A percentile compares a stretch with the other conserved stretches of the same genome.
Conservation (phyloP, 2,113 vertebrate species). For the Geococcyx californianus region DNA sequence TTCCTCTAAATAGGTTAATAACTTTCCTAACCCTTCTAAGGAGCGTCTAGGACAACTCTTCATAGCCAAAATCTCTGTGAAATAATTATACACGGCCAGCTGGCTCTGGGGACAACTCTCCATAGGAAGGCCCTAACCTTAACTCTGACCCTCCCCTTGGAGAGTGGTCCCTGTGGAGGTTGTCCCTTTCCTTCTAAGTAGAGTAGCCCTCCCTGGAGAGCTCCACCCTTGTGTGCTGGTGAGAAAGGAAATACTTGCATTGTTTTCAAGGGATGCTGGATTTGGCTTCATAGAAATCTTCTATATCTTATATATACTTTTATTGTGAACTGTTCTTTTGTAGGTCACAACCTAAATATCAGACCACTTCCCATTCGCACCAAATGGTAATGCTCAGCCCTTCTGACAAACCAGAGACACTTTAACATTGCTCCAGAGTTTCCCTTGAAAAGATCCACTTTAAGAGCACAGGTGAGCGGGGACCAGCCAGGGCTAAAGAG, state of each 20-base stretch:
- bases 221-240: not conserved
- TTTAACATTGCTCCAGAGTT: not conserved
- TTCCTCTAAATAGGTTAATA: not conserved
- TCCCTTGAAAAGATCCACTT: not conserved
- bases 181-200: not conserved
- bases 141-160: no score
- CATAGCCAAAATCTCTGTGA: no score
- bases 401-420: not conserved
- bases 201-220: not conserved
- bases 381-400: not conserved
- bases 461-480: slow-evolving; percentile 42
- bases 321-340: not conserved
- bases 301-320: not conserved
- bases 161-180: no score
- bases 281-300: not conserved
- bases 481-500: slow-evolving; percentile 12
- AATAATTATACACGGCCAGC: no score
- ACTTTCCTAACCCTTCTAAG: not conserved
- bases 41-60: no score
- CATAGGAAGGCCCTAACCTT: no score
- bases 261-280: not conserved
- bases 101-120: no score
- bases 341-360: not conserved
- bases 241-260: not conserved
- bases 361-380: not conserved